Conservation (phyloP, 2,797 vertebrate species). For the Melopsittacus undulatus region DNA sequence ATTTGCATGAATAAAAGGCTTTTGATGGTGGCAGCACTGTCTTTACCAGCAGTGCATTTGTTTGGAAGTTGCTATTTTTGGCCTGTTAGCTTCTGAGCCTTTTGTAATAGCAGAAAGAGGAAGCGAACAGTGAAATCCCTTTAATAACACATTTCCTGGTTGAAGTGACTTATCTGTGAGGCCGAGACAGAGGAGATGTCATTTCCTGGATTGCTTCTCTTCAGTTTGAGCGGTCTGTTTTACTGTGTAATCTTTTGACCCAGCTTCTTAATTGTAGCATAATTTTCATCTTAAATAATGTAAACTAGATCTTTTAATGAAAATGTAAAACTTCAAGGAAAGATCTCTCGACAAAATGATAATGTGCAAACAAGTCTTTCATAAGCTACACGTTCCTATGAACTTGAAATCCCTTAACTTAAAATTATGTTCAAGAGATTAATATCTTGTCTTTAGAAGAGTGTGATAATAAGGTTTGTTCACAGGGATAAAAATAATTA, state of each 20-base stretch:
- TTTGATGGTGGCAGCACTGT: neutral
- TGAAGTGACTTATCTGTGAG: constrained; percentile 77
- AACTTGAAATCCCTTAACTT: neutral
- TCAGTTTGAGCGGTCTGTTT: constrained; percentile 52
- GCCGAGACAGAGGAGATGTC: constrained; percentile 78
- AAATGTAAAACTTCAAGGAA: neutral
- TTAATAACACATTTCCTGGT: constrained; percentile 80
- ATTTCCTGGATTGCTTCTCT: constrained; percentile 83
- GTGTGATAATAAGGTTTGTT: neutral
- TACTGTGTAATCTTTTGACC: neutral
- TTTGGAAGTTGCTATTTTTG: constrained; percentile 60
- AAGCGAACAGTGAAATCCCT: constrained; percentile 81
- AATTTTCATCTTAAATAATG: neutral
- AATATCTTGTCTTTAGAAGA: neutral
- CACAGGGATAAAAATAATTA: neutral
- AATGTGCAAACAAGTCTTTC: neutral
- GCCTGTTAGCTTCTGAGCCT: constrained; percentile 19
- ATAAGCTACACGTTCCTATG: neutral
- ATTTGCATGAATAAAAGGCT: neutral
- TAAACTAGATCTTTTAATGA: neutral
- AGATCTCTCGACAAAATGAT: neutral
- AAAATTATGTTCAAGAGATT: neutral
- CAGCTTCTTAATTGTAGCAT: neutral
- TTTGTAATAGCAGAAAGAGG: constrained; percentile 69
- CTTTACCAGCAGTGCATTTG: neutral